These are phyloP conservation scores for Tipula helvola DNA, from an alignment of 2,888 invertebrate species.

Conservation along the genomic window DNA sequence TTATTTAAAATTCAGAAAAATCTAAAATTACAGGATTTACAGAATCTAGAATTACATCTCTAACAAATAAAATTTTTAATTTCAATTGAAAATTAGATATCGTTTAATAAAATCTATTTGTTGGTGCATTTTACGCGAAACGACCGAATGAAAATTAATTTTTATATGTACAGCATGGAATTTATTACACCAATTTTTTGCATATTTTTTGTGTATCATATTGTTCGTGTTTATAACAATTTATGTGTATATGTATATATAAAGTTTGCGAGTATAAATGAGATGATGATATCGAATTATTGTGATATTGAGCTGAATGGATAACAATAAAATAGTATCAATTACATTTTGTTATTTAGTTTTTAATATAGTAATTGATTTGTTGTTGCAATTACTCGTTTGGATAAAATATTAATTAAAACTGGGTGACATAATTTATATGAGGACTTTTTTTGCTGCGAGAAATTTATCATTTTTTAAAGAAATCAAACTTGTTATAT, in stretches of 20 bases:
- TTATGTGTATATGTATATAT: neutral
- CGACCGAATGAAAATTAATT: neutral
- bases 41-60: neutral
- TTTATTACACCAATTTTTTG: neutral
- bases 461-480: too few relatives aligned
- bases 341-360: neutral
- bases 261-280: neutral
- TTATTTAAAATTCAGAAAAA: neutral
- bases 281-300: neutral
- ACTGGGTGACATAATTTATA: neutral
- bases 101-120: neutral
- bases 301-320: neutral
- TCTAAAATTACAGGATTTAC: slow-evolving; percentile 4
- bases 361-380: neutral
- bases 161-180: neutral
- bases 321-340: neutral
- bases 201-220: neutral
- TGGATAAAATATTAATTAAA: neutral
- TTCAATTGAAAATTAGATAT: slow-evolving; percentile 4
- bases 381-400: neutral
- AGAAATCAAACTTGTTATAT: too few relatives aligned
- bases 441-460: too few relatives aligned
- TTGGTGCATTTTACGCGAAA: neutral
- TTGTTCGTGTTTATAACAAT: neutral
- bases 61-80: neutral